phyloP scores from a whole-genome alignment of 1,140 invertebrate species.

The Pachypeltis micranthus region DNA sequence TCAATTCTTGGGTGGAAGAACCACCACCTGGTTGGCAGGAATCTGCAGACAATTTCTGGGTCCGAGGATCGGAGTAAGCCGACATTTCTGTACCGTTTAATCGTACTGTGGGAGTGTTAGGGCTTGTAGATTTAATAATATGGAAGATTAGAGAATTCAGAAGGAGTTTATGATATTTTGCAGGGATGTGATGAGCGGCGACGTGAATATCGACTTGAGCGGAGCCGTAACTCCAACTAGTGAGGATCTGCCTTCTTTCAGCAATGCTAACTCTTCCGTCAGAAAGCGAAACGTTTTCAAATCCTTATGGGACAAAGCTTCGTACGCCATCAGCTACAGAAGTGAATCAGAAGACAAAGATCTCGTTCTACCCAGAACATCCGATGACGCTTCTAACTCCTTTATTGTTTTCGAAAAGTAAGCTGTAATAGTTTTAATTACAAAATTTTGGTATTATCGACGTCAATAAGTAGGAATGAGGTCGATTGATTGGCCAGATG shows the following conservation, averaged over 20 bases:
- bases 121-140: neutral
- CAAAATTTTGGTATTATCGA: too few relatives aligned
- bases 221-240: constrained; percentile 21
- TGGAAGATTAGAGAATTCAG: too few relatives aligned
- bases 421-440: too few relatives aligned
- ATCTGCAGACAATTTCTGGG: constrained; percentile 55
- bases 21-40: constrained; percentile 82
- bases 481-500: neutral
- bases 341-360: neutral
- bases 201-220: constrained; percentile 18
- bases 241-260: constrained; percentile 3
- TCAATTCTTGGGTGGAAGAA: constrained; percentile 84
- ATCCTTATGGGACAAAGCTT: constrained; percentile 20
- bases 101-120: neutral
- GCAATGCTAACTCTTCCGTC: neutral
- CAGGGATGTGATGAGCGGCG: neutral
- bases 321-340: constrained; percentile 3
- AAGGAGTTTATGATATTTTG: neutral
- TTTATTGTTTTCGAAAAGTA: constrained; percentile 31
- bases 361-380: neutral
- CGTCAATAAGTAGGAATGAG: too few relatives aligned
- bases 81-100: too few relatives aligned
- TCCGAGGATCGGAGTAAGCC: constrained; percentile 32
- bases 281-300: constrained; percentile 14
- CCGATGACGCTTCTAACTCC: constrained; percentile 18